Evolutionary conservation across 2,113 vertebrate genomes (phyloP), one percentile per base, ranked within the genome.

Genomic region (Ptilonorhynchus violaceus): DNA sequence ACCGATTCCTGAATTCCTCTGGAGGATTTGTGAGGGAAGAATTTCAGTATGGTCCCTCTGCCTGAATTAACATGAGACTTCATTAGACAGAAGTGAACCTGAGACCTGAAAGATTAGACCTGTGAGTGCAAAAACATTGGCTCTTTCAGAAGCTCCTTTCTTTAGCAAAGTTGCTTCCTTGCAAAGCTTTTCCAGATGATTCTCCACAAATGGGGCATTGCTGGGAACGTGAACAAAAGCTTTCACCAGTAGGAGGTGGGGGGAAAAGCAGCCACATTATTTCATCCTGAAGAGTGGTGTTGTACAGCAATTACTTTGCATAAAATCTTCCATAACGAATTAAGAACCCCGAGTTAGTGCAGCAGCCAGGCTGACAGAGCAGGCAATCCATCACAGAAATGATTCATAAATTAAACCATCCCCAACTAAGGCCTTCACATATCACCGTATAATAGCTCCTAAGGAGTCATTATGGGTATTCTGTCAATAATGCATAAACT

Each of bases 251-350:
- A 70, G 70, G 58, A 76, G 22, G 3, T 11, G 6, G 6, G 28
- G 35, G 9, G 13, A 3, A 30, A 62, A 72, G 30, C 82, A 79
- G 77, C 35, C 53, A 44, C 60, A 8, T 86, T 93, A 88, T 92
- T 96, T 95, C 83, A 90, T 93, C 44, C 90, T 89, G 87, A 96
- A 80, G 79, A 96, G 92, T 75, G 81, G 82, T 88, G 89, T 49
- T 86, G 90, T 68, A 88, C 70, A 86, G 92, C 94, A 96, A 96
- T 96, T 97, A 96, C 86, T 97, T 96, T 93, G 88, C 96, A 97
- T 96, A 92, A 96, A 96, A 89, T 83, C 73, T 79, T 46, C 93
- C 78, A 28, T 73, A 93, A 96, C 93, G 95, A 97, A 83, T 97
- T 83, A 94, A 96, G 91, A 78, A 85, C 58, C 60, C 53, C 5